phyloP scores from a whole-genome alignment of 2,113 vertebrate genomes.

The Mobula hypostoma region DNA sequence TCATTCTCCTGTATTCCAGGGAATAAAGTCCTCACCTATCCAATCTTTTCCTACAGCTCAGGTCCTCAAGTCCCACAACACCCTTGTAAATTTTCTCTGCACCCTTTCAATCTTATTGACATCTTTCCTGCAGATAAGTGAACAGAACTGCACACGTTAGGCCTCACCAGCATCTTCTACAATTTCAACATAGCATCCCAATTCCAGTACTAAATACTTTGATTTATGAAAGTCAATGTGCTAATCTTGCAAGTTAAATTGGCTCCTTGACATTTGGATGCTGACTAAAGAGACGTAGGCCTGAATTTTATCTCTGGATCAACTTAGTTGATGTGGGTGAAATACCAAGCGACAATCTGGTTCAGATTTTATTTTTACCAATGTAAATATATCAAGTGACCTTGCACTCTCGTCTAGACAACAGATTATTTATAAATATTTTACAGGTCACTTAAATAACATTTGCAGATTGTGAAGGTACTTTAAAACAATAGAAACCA shows the following conservation, averaged over 20 bases:
- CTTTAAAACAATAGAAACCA: not conserved
- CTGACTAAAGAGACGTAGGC: not conserved
- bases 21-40: too few relatives aligned
- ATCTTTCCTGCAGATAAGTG: too few relatives aligned
- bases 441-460: not conserved
- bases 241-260: not conserved
- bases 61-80: too few relatives aligned
- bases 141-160: too few relatives aligned
- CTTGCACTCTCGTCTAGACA: not conserved
- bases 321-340: not conserved
- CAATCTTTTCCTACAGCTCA: too few relatives aligned
- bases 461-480: not conserved
- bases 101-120: too few relatives aligned
- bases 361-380: not conserved
- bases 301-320: not conserved
- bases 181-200: too few relatives aligned
- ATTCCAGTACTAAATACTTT: too few relatives aligned
- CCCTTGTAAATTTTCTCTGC: too few relatives aligned
- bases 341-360: not conserved
- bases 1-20: too few relatives aligned
- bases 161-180: too few relatives aligned
- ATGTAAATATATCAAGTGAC: not conserved
- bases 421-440: not conserved
- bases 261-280: not conserved
- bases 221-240: too few relatives aligned